Evolutionary conservation across 2,113 vertebrate genomes (phyloP).

Genomic region (Sorex araneus): DNA sequence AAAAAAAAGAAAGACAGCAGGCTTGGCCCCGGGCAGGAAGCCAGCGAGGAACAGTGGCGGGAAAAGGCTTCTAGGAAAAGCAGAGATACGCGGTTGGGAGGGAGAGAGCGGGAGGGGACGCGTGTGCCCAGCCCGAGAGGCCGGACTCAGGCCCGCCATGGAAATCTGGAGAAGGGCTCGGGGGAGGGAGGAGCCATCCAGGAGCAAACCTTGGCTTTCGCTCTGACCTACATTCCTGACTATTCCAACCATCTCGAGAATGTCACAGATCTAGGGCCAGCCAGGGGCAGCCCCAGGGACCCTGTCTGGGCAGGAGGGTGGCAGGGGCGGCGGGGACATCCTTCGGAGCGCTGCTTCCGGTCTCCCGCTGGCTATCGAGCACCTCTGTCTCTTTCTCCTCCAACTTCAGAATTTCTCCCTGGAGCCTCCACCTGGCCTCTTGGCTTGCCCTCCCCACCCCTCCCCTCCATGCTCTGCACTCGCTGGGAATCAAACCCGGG

Average conservation of each 20-base stretch:
- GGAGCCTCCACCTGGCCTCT: not conserved
- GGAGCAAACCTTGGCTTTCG: conserved; percentile 78
- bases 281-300: not conserved
- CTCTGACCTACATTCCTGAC: conserved; percentile 87
- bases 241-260: conserved; percentile 86
- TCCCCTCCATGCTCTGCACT: too few relatives aligned
- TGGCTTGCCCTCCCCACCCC: too few relatives aligned
- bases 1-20: conserved; percentile 63
- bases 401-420: conserved; percentile 33
- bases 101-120: not conserved
- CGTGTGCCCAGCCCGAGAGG: not conserved
- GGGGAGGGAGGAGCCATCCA: conserved; percentile 61
- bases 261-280: conserved; percentile 84
- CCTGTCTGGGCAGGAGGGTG: conserved; percentile 51
- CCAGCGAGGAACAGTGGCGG: conserved; percentile 65
- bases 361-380: not conserved
- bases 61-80: conserved; percentile 56
- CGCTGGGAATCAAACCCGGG: too few relatives aligned
- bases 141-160: not conserved
- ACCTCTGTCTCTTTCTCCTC: conserved; percentile 34
- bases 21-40: conserved; percentile 77
- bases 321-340: not conserved
- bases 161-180: conserved; percentile 29
- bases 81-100: not conserved
- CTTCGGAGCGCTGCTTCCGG: conserved; percentile 6